phyloP scores from a whole-genome alignment of 2,113 vertebrate genomes.

The Hystrix brachyura region DNA sequence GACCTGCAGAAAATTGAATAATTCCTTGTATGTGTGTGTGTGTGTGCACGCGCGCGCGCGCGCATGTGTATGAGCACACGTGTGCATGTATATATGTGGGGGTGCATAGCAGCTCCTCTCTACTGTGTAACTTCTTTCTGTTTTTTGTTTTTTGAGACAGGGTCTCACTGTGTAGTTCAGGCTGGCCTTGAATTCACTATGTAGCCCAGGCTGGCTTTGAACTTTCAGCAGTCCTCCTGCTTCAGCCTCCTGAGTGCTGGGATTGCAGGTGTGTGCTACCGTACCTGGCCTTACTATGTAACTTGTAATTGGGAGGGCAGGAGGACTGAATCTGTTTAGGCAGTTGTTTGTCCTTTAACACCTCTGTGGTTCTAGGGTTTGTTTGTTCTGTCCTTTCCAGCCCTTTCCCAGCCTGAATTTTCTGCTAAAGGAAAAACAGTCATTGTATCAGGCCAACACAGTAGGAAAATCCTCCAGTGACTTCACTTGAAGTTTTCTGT shows the following conservation, averaged over 20 bases:
- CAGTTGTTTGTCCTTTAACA: neutral
- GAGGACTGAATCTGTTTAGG: neutral
- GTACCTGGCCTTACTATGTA: neutral
- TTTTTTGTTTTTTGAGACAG: too few relatives aligned
- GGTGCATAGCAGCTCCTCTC: neutral
- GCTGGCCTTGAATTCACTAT: too few relatives aligned
- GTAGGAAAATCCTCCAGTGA: slow-evolving; percentile 56
- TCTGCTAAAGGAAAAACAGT: neutral
- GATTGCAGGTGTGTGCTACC: too few relatives aligned
- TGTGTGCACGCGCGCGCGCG: neutral
- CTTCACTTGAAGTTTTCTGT: slow-evolving; percentile 41
- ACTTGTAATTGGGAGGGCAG: neutral
- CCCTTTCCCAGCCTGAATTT: slow-evolving; percentile 32
- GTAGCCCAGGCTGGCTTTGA: too few relatives aligned
- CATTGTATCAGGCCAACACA: neutral
- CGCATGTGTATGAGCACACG: too few relatives aligned
- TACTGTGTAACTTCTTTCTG: neutral
- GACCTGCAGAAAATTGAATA: neutral
- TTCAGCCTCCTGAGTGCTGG: too few relatives aligned
- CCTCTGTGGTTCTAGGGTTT: neutral
- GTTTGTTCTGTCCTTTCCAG: slow-evolving; percentile 18
- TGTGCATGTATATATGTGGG: neutral
- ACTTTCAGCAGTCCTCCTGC: too few relatives aligned
- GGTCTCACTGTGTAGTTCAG: too few relatives aligned
- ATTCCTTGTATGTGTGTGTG: neutral